Base-by-base conservation (phyloP, 2,797 vertebrate genomes). In the Poeciliopsis gracilis region DNA sequence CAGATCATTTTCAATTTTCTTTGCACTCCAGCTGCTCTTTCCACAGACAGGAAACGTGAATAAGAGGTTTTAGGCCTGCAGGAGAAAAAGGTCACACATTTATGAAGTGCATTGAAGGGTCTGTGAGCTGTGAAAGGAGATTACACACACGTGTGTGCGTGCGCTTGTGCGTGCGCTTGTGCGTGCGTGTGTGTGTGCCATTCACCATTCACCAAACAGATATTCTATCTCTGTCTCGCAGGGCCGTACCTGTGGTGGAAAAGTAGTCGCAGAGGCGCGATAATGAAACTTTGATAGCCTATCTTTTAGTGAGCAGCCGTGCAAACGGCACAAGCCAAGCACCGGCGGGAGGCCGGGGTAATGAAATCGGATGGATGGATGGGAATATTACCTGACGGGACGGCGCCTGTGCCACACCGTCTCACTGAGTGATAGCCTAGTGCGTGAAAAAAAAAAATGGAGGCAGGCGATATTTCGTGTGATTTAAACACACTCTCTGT, bases 281-380 rank as follows among this genome's bases (percentile, higher is more conserved):
- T 88, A 85, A 90, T 89, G 66, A 90, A 86, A 89, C 72, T 67
- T 80, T 87, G 84, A 90, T 78, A 66, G 85, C 45, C 82, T 71
- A 73, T 76, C 75, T 90, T 86, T 84, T 73, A 84, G 73, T 61
- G 77, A 75, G 78, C 79, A 61, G 86, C 81, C 11, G 61, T 70
- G 80, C 33, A 80, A 86, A 83, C 49, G 80, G 86, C 81, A 83
- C 66, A 75, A 75, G 85, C 85, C 81, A 86, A 91, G 84, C 87
- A 84, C 78, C 67, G 47, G 77, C 80, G 43, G 61, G 81, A 75
- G 82, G 73, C 77, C 69, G 72, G 63, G 78, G 80, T 87, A 90
- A 93, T 92, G 88, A 89, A 93, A 92, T 87, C 71, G 82, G 79
- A 77, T 80, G 82, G 87, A 92, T 87, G 81, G 86, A 91, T 87